Evolutionary conservation across 1,140 invertebrate species (phyloP), one percentile per base, ranked within the genome.

Genomic region (Papilio machaon): DNA sequence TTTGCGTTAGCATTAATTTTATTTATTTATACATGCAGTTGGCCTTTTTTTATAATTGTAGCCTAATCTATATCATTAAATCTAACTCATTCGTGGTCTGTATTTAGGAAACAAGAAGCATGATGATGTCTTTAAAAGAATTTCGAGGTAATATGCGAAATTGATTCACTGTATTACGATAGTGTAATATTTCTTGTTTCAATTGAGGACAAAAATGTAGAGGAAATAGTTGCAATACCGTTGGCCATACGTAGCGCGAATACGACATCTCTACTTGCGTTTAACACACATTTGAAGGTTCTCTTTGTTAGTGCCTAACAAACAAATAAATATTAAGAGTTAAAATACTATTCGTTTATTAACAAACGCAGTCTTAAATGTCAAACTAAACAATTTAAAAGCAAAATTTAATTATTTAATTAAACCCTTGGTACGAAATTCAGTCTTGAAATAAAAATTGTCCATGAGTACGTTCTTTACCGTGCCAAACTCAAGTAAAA

Each of bases 201-300:
- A 30, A 64, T 64, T 64, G 54, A 64, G 60, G 60, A 64, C 19
- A 64, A 30, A 64, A 64, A 64, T 64, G 60, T 64, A 64, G 11
- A 64, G 54, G 54, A 58, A 58, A 58, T 58, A 58, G 54, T 19
- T 58, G 17, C 17, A 58, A 58, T 58, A 19, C 54, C n/a, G 8
- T 19, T 58, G 17, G 54, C 54, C n/a, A 58, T 58, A 58, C 7
- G 54, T 58, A 19, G 47, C 47, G 47, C 13, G 47, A 19, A 43
- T 43, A 43, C 17, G 54, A 8, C n/a, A 19, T 58, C 54, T 19
- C 54, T 19, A 58, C 54, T 54, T 49, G 47, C 15, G 54, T 64
- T 64, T 64, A 64, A 64, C 19, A 64, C 60, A 64, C 23, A 64
- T 64, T 30, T 64, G 23, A 64, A 64, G 23, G 60, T 64, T 64